Base-by-base conservation (phyloP, 2,888 invertebrate species). In the Lydus trimaculatus region DNA sequence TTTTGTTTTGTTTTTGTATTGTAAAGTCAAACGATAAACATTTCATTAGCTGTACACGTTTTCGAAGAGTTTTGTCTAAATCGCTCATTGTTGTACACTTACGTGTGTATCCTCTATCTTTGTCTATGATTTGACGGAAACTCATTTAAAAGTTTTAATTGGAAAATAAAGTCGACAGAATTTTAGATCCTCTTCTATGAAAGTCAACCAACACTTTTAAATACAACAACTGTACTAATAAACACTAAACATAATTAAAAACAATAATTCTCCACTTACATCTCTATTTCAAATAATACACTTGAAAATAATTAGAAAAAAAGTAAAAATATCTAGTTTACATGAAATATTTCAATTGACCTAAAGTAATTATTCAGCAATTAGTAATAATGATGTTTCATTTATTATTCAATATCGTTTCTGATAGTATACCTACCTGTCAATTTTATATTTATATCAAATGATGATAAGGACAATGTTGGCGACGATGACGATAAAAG, bases 81-180 rank as follows among this genome's bases (percentile, higher is more conserved):
- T 20, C 25, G 20, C 48, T 20, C 52, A 52, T 52, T 52, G 23
- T 52, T 52, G 25, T 56, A 7, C 6, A 15, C 6, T 13, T 52
- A 25, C 25, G 15, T 52, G 9, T 4, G 13, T 48, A 2, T 25
- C 25, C 15, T 25, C 56, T 15, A 56, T 56, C 56, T 56, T n/a
- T 56, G 56, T 56, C 25, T 25, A 28, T n/a, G 8, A 25, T 25
- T 56, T 56, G 25, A 56, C 13, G 5, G 13, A 13, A 56, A 25
- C 56, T 56, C 56, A 56, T 56, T 56, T 28, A 56, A 56, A 25
- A 56, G 25, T 56, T 56, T 56, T 56, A 56, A 56, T 56, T 56
- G 56, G 56, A 56, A 56, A 56, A 56, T 56, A 56, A 56, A 56
- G 25, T 56, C 56, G 3, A 25, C 25, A 13, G 25, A 15, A 56